These are phyloP conservation scores for Apaloderma vittatum DNA, from an alignment of 2,113 vertebrate genomes.

Conservation along the genomic window DNA sequence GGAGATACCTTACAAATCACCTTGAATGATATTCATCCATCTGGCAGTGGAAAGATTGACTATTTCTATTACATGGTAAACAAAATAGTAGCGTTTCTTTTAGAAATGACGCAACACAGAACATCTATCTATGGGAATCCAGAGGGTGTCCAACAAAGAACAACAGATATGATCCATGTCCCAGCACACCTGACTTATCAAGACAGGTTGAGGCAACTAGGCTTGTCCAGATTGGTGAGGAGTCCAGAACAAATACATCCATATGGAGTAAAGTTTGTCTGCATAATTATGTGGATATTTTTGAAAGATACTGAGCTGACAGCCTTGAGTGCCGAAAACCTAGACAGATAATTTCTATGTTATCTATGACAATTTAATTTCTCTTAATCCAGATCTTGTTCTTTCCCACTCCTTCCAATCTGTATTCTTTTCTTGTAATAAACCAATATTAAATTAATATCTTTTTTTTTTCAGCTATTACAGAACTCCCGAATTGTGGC, in stretches of 20 bases:
- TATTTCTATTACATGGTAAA: conserved; percentile 80
- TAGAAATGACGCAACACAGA: not conserved
- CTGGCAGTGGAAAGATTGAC: conserved; percentile 27
- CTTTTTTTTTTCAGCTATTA: not conserved
- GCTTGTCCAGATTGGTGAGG: not conserved
- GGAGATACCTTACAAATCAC: conserved; percentile 58
- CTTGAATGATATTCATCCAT: conserved; percentile 54
- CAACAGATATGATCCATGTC: fast-evolving
- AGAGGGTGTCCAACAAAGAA: not conserved
- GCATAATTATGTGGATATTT: not conserved
- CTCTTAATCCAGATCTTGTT: not conserved
- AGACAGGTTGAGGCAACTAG: not conserved
- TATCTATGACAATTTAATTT: not conserved
- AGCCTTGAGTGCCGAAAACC: not conserved
- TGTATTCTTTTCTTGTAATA: not conserved
- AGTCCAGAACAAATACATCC: not conserved
- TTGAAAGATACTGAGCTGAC: not conserved
- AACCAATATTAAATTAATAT: not conserved
- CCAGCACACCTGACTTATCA: not conserved
- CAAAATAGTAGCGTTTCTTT: not conserved
- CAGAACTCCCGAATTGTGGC: not conserved
- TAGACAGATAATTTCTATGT: not conserved
- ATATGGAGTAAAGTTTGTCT: not conserved
- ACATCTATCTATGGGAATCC: not conserved
- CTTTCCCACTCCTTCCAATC: not conserved